Percentiles rank a stretch among this genome's conserved stretches.
These are phyloP conservation scores for Furnarius figulus DNA, from an alignment of 2,113 vertebrate species.

Conservation along the genomic window DNA sequence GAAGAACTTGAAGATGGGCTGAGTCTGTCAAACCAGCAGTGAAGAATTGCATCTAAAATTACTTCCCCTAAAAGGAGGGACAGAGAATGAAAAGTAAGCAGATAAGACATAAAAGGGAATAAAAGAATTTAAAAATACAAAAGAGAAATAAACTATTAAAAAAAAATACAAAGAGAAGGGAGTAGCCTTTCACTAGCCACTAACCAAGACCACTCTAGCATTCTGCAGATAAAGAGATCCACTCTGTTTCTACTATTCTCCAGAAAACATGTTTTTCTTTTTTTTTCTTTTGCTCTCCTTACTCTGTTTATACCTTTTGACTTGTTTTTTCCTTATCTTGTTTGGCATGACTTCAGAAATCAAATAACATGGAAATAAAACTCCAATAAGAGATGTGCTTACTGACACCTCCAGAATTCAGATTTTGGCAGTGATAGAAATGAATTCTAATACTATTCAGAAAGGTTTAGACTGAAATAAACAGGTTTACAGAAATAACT, in stretches of 20 bases:
- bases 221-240: not conserved
- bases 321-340: not conserved
- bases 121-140: not conserved
- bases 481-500: not conserved
- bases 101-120: not conserved
- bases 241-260: not conserved
- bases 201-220: not conserved
- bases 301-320: not conserved
- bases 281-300: not conserved
- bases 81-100: not conserved
- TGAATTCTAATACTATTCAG: constrained; percentile 6
- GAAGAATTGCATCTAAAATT: not conserved
- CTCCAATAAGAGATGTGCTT: not conserved
- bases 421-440: constrained; percentile 15
- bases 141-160: not conserved
- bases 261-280: not conserved
- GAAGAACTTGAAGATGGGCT: not conserved
- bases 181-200: not conserved
- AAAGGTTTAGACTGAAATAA: not conserved
- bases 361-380: constrained; percentile 11
- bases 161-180: accelerated
- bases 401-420: not conserved
- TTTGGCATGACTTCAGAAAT: constrained; percentile 13
- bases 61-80: not conserved
- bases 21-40: not conserved